These are phyloP conservation scores for Zeugodacus cucurbitae DNA, from an alignment of 1,140 invertebrate species.

Conservation along the genomic window DNA sequence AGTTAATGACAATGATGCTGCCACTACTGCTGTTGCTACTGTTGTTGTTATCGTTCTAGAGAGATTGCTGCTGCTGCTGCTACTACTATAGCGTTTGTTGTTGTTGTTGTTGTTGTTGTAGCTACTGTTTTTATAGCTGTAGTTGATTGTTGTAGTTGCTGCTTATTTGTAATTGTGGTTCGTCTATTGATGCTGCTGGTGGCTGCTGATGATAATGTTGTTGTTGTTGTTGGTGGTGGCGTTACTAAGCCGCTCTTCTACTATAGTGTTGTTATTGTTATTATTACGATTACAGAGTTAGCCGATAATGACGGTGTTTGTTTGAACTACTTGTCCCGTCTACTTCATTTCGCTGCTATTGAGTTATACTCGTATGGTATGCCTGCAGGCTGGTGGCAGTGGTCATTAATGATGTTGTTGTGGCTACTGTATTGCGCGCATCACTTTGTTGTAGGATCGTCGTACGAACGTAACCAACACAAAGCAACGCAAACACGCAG, in stretches of 20 bases:
- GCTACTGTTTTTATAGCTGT: constrained; percentile 49
- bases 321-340: constrained; percentile 50
- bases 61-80: neutral
- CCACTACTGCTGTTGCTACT: constrained; percentile 37
- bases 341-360: neutral
- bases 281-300: neutral
- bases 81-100: constrained; percentile 37
- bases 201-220: neutral
- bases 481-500: neutral
- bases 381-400: neutral
- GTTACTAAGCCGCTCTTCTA: neutral
- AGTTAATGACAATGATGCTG: constrained; percentile 61
- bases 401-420: constrained; percentile 30
- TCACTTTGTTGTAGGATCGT: neutral
- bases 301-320: constrained; percentile 44
- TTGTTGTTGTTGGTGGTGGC: neutral
- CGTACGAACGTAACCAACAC: neutral
- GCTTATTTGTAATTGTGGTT: constrained; percentile 1
- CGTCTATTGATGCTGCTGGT: neutral
- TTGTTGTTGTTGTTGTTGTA: constrained; percentile 46
- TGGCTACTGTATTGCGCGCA: constrained; percentile 59
- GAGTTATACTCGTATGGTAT: neutral
- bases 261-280: constrained; percentile 51
- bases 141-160: neutral
- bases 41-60: neutral